Percentiles rank a stretch among this genome's conserved stretches.
These are phyloP conservation scores for Cataglyphis hispanica DNA, from an alignment of 1,140 invertebrate species.

Conservation along the genomic window DNA sequence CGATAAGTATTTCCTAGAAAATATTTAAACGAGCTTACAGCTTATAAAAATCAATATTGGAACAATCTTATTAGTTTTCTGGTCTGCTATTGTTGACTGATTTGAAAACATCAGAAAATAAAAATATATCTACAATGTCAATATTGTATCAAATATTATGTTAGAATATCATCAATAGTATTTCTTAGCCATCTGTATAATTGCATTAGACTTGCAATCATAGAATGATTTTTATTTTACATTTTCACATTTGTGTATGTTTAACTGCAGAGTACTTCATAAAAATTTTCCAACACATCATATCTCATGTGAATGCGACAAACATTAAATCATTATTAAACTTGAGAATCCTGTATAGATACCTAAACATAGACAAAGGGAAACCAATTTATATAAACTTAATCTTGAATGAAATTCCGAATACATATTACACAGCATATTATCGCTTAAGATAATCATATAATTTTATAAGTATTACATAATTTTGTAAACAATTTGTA, in stretches of 20 bases:
- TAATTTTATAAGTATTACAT: background rate
- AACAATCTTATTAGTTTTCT: background rate
- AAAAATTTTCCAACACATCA: constrained; percentile 5
- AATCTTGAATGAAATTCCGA: background rate
- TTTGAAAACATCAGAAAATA: constrained; percentile 16
- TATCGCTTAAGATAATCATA: background rate
- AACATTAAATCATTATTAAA: constrained; percentile 3
- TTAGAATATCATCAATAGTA: constrained; percentile 43
- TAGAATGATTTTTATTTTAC: constrained; percentile 28
- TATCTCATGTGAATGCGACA: background rate
- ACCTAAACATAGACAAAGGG: too few relatives aligned
- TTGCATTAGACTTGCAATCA: constrained; percentile 28
- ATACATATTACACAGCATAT: background rate
- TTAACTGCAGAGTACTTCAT: background rate
- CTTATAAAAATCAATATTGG: constrained; percentile 35
- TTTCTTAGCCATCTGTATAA: constrained; percentile 4
- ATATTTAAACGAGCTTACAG: constrained; percentile 52
- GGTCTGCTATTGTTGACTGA: background rate
- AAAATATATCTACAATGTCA: constrained; percentile 16
- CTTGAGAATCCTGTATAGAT: background rate
- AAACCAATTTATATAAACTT: background rate
- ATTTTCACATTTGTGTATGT: constrained; percentile 7
- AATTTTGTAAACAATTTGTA: background rate
- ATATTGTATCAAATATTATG: constrained; percentile 48
- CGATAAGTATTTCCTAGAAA: constrained; percentile 58